phyloP scores from a whole-genome alignment of 1,140 invertebrate genomes.

The Pogonus chalceus region DNA sequence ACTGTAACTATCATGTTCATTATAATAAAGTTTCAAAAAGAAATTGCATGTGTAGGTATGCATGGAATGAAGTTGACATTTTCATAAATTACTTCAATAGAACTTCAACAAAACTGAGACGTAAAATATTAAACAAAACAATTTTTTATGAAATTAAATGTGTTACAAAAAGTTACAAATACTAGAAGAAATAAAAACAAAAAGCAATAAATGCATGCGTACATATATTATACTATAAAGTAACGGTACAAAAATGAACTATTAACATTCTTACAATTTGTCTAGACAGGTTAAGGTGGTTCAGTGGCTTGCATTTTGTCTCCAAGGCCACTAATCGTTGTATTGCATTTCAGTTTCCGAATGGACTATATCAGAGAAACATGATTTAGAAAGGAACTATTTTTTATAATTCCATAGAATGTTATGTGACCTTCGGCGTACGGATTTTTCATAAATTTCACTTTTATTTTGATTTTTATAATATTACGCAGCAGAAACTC shows the following conservation, averaged over 20 bases:
- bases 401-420: background rate
- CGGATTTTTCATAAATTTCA: slow-evolving; percentile 4
- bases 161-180: no score
- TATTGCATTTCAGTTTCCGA: no score
- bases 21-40: no score
- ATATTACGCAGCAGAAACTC: background rate
- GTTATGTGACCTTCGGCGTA: background rate
- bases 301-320: background rate
- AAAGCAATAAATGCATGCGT: no score
- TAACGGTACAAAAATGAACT: background rate
- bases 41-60: background rate
- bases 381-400: background rate
- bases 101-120: no score
- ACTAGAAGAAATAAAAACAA: no score
- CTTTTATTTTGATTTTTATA: slow-evolving; percentile 1
- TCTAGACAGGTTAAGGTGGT: background rate
- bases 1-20: no score
- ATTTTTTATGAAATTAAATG: no score
- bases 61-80: background rate
- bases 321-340: background rate
- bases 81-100: background rate
- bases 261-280: background rate
- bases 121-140: no score
- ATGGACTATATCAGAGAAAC: background rate
- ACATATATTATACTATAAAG: no score